These are phyloP conservation scores for Serranus cabrilla DNA, from an alignment of 2,797 vertebrate species.

Conservation along the genomic window DNA sequence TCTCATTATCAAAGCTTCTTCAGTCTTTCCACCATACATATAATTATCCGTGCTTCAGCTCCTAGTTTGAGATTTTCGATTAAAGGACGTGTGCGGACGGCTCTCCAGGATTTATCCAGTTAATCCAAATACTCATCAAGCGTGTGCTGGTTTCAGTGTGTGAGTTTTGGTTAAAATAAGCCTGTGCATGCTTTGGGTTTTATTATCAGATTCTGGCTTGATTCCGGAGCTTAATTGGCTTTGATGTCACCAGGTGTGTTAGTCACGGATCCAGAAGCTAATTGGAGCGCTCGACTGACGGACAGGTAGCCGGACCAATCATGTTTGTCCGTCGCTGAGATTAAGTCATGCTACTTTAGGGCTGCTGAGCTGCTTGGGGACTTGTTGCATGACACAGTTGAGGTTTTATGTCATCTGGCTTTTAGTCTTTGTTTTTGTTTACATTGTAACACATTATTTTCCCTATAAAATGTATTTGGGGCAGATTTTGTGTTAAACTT, in stretches of 20 bases:
- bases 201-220: slow-evolving; percentile 49
- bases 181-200: slow-evolving; percentile 7
- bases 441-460: neutral
- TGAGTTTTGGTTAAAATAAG: slow-evolving; percentile 32
- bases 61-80: neutral
- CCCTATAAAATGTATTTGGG: neutral
- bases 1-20: neutral
- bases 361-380: slow-evolving; percentile 40
- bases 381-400: slow-evolving; percentile 23
- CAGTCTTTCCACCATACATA: neutral
- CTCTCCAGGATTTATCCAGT: slow-evolving; percentile 1
- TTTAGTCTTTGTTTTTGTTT: neutral
- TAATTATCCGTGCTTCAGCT: neutral
- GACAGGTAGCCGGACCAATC: slow-evolving; percentile 51
- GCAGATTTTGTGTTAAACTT: neutral
- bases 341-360: slow-evolving; percentile 53
- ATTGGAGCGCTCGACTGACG: slow-evolving; percentile 59
- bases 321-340: slow-evolving; percentile 40
- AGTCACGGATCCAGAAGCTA: slow-evolving; percentile 57
- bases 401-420: neutral
- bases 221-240: slow-evolving; percentile 61
- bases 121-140: slow-evolving; percentile 9
- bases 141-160: slow-evolving; percentile 5
- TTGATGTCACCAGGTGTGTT: slow-evolving; percentile 68
- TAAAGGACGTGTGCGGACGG: neutral